Evolutionary conservation across 2,113 vertebrate genomes (phyloP), one percentile per base, ranked within the genome.

Genomic region (Crypturellus undulatus): DNA sequence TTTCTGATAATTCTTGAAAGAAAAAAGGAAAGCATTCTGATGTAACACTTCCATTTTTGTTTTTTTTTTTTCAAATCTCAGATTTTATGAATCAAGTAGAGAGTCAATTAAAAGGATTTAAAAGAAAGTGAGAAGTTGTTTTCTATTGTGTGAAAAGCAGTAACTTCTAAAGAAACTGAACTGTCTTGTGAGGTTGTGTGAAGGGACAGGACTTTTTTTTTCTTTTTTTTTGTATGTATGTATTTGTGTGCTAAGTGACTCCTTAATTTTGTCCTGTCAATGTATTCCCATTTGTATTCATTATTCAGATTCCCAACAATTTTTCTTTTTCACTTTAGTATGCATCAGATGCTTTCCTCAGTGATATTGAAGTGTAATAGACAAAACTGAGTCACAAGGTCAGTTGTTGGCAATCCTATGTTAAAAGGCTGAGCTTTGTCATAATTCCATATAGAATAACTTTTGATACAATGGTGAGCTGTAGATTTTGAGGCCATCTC

Each of bases 321-420:
- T 79, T 73, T 90, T 87, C 24, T 68, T 87, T 78, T 81, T 47
- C 38, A 62, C 52, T 91, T 81, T 81, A 78, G 10, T 17, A 89
- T 87, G 42, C 47, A 79, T 76, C 21, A 51, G 16, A 62, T 93
- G 18, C 5, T 34, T 94, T 93, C 28, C 36, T 52, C 32, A 9
- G 62, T 65, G 64, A 79, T 63, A 79, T 9, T 68, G 80, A 93
- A 65, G 73, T 58, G 22, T 34, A 78, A 85, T 80, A 95, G 90
- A 71, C 26, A 34, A 72, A 94, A 76, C 22, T 3, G 3, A 54
- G 8, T 90, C 63, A 72, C 20, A 90, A 80, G 68, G 71, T 93
- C 30, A 34, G 47, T 67, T 80, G 12, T 52, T 90, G 28, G 15
- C 69, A 76, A 14, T 87, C 28, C 59, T 79, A 9, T 60, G 10